A percentile compares a stretch with the other conserved stretches of the same genome.
Evolutionary conservation across 2,113 vertebrate genomes (phyloP).

Genomic region (Pampusana beccarii): DNA sequence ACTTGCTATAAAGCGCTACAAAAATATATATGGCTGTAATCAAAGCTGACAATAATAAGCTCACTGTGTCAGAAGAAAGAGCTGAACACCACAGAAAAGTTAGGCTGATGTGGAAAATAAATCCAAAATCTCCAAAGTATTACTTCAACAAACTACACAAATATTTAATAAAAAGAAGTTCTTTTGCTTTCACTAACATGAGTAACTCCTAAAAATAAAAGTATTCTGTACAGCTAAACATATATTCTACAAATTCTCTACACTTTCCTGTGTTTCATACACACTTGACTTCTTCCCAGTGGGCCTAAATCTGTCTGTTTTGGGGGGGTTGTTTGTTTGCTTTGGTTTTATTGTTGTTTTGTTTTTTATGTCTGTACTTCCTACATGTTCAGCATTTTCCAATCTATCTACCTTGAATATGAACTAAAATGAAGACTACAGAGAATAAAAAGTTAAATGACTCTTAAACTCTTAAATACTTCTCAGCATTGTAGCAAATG

Average conservation of each 20-base stretch:
- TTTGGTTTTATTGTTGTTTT: too few species aligned
- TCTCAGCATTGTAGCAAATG: background rate
- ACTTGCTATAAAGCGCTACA: background rate
- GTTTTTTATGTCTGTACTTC: background rate
- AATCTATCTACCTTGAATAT: background rate
- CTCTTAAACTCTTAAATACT: background rate
- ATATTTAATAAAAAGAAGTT: background rate
- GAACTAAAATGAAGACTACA: background rate
- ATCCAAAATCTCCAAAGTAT: background rate
- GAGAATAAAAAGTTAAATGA: background rate
- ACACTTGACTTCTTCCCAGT: background rate
- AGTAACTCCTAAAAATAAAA: background rate
- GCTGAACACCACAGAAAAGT: background rate
- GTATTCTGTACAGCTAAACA: background rate
- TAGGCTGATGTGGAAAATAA: background rate
- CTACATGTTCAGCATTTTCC: background rate
- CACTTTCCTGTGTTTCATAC: background rate
- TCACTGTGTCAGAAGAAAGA: background rate
- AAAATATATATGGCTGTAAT: background rate
- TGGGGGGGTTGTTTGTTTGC: too few species aligned
- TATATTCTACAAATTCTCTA: background rate
- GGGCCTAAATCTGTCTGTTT: background rate
- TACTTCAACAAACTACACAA: background rate
- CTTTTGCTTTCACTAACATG: background rate
- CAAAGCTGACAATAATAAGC: background rate